phyloP scores from a whole-genome alignment of 2,797 vertebrate genomes.

The Gymnoscopelus braueri region DNA sequence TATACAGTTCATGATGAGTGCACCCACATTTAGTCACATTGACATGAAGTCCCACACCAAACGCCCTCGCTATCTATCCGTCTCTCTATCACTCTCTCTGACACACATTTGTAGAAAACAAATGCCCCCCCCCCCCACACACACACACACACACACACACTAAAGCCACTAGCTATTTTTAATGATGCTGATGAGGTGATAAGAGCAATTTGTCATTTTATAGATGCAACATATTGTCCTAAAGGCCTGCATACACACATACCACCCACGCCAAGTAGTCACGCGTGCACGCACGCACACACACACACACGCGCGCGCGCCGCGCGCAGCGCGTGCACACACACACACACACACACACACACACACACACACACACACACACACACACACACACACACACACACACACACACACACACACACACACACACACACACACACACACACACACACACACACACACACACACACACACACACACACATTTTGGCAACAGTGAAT shows the following conservation, averaged over 20 bases:
- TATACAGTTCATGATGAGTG: too few species aligned
- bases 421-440: too few species aligned
- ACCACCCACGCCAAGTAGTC: slow-evolving; percentile 21
- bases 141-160: slow-evolving; percentile 1
- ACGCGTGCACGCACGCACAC: slow-evolving; percentile 8
- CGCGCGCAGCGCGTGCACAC: slow-evolving; percentile 37
- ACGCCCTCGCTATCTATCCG: too few species aligned
- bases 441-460: too few species aligned
- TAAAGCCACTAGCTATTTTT: slow-evolving; percentile 41
- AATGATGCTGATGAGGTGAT: slow-evolving; percentile 49
- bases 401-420: too few species aligned
- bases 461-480: too few species aligned
- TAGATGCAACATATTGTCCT: slow-evolving; percentile 35
- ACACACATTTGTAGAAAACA: background rate
- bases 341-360: background rate
- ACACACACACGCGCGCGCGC: slow-evolving; percentile 22
- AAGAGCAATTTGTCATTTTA: slow-evolving; percentile 58
- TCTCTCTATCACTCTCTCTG: slow-evolving; percentile 1
- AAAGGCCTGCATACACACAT: slow-evolving; percentile 15
- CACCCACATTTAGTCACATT: too few species aligned
- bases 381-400: too few species aligned
- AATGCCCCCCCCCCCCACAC: background rate
- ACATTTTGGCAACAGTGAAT: too few species aligned
- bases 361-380: slow-evolving; percentile 2
- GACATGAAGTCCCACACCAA: too few species aligned